Percentiles rank a stretch among this genome's conserved stretches.
Conservation (phyloP, 2,888 invertebrate genomes). For the Autographa pulchrina region DNA sequence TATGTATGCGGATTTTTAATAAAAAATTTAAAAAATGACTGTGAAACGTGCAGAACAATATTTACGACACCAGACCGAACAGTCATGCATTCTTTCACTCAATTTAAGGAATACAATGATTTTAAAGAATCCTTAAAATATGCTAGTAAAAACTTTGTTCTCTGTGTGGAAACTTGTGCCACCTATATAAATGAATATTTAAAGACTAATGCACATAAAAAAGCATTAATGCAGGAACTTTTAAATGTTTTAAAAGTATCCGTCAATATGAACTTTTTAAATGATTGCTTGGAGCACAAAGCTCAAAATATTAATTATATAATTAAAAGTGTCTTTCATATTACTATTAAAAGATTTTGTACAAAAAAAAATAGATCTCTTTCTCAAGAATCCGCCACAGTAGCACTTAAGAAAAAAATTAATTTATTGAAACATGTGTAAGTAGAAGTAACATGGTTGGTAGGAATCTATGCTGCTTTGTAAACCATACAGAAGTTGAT, state of each 20-base stretch:
- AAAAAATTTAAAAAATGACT: slow-evolving; percentile 17
- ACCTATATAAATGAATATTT: slow-evolving; percentile 9
- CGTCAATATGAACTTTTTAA: not conserved
- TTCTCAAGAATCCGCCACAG: not conserved
- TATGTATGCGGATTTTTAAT: slow-evolving; percentile 33
- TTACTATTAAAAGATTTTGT: not conserved
- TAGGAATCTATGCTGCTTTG: no score
- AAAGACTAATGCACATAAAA: not conserved
- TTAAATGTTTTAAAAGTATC: not conserved
- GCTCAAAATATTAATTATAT: not conserved
- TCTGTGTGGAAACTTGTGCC: slow-evolving; percentile 9
- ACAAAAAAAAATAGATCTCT: not conserved
- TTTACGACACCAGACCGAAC: slow-evolving; percentile 1
- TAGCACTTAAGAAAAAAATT: not conserved
- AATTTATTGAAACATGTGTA: no score
- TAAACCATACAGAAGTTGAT: no score
- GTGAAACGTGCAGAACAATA: slow-evolving; percentile 7
- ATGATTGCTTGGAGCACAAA: not conserved
- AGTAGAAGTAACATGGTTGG: no score
- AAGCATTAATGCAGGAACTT: not conserved
- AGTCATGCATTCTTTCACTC: slow-evolving; percentile 8
- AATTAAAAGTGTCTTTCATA: not conserved
- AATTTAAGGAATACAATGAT: slow-evolving; percentile 7
- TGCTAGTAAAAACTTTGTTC: no score
- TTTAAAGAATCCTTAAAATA: slow-evolving; percentile 14